These are phyloP conservation scores for Enteromius radiatus DNA, from an alignment of 2,797 vertebrate species.

Conservation along the genomic window DNA sequence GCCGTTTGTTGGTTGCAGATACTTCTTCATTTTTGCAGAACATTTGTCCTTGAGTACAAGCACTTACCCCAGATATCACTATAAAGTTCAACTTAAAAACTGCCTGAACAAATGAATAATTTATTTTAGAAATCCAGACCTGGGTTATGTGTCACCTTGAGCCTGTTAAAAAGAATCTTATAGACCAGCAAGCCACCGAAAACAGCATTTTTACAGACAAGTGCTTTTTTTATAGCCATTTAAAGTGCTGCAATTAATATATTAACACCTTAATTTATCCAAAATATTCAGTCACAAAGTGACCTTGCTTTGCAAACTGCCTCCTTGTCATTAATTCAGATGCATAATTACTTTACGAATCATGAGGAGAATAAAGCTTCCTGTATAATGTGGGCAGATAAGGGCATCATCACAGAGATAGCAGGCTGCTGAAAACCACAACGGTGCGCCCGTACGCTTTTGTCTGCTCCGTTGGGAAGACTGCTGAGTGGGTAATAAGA, in stretches of 20 bases:
- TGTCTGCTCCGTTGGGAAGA: constrained; percentile 55
- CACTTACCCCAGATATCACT: neutral
- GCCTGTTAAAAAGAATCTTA: constrained; percentile 41
- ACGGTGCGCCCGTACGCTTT: constrained; percentile 20
- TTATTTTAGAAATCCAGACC: constrained; percentile 3
- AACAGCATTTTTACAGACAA: constrained; percentile 40
- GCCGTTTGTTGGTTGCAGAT: neutral
- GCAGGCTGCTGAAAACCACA: constrained; percentile 43
- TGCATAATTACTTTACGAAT: constrained; percentile 58
- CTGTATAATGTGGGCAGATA: constrained; percentile 57
- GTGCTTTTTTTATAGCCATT: constrained; percentile 46
- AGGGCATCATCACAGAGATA: constrained; percentile 57
- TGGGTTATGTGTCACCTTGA: constrained; percentile 28
- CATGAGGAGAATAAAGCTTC: constrained; percentile 61
- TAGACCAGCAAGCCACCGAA: constrained; percentile 35
- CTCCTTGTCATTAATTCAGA: constrained; percentile 60
- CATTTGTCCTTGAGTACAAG: constrained; percentile 5
- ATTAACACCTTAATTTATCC: constrained; percentile 48
- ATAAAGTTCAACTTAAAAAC: neutral
- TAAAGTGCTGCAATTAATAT: constrained; percentile 45
- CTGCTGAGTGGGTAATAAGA: constrained; percentile 65
- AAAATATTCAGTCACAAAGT: constrained; percentile 42
- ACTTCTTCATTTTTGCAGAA: neutral
- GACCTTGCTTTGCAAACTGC: constrained; percentile 50
- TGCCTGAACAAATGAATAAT: constrained; percentile 18